Evolutionary conservation across 2,888 invertebrate genomes (phyloP).

Genomic region (Deilephila elpenor): DNA sequence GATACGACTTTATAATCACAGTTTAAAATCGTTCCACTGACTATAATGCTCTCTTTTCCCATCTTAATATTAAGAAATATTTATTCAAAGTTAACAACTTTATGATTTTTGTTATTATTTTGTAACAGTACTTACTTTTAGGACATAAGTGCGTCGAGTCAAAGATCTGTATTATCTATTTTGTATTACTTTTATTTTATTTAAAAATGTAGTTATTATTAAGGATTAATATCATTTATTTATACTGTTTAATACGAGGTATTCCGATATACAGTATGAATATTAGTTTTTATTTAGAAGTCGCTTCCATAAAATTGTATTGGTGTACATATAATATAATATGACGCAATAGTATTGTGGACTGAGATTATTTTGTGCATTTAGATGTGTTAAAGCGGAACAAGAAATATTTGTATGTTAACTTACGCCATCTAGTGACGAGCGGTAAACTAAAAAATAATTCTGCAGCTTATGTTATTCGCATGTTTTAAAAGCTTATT

Average conservation of each 20-base stretch:
- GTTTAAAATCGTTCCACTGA: constrained; percentile 51
- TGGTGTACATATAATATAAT: constrained; percentile 62
- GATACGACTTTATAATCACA: constrained; percentile 37
- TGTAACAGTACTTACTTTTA: constrained; percentile 77
- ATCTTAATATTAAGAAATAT: constrained; percentile 73
- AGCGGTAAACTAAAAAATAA: constrained; percentile 42
- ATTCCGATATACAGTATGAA: constrained; percentile 77
- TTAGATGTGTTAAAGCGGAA: constrained; percentile 62
- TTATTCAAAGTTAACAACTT: constrained; percentile 78
- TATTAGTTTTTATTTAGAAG: constrained; percentile 67
- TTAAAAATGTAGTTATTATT: constrained; percentile 66
- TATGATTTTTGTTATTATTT: constrained; percentile 72
- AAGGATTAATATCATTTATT: constrained; percentile 68
- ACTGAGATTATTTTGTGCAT: constrained; percentile 81
- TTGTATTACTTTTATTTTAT: constrained; percentile 82
- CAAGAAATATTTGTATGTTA: constrained; percentile 49
- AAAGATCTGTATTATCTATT: constrained; percentile 85
- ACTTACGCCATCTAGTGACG: constrained; percentile 60
- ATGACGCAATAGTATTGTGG: constrained; percentile 75
- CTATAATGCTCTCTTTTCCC: constrained; percentile 72
- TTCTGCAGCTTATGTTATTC: constrained; percentile 25
- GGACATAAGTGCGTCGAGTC: constrained; percentile 81
- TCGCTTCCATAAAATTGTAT: constrained; percentile 70
- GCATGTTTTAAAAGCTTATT: constrained; percentile 26
- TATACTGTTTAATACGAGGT: constrained; percentile 83